Conservation (phyloP, 2,113 vertebrate species). For the Bujurquina vittata region DNA sequence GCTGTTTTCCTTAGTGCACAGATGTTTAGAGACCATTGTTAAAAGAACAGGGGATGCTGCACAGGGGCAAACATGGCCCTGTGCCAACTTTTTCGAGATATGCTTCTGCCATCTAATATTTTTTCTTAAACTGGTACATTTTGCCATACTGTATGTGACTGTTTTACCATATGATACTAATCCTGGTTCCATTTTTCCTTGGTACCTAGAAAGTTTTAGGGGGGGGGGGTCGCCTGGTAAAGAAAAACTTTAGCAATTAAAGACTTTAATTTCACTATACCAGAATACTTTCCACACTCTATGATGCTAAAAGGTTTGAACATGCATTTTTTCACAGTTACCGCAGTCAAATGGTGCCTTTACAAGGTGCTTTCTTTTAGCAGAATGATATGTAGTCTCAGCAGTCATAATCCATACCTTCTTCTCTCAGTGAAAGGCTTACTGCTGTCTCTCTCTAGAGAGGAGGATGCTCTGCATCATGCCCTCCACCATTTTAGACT, state of each 20-base stretch:
- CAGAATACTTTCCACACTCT: neutral
- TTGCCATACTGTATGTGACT: no score
- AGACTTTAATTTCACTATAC: neutral
- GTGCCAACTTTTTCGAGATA: no score
- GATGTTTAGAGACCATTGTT: neutral
- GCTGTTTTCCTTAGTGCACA: neutral
- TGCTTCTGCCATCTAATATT: no score
- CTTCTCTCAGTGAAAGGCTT: constrained; percentile 53
- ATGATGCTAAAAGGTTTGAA: constrained; percentile 36
- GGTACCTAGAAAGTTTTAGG: neutral
- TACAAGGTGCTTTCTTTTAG: constrained; percentile 34
- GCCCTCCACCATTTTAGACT: constrained; percentile 65
- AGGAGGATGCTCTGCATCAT: constrained; percentile 46
- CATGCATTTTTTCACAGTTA: constrained; percentile 37
- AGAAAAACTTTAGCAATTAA: neutral
- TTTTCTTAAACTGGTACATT: no score
- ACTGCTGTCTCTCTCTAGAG: constrained; percentile 56
- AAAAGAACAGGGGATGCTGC: no score
- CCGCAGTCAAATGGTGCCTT: constrained; percentile 31
- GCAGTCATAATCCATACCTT: constrained; percentile 50
- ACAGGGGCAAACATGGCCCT: neutral
- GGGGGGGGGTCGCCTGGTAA: neutral
- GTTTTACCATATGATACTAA: no score
- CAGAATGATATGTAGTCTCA: constrained; percentile 44
- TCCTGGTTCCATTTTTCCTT: neutral